phyloP scores from a whole-genome alignment of 30 jellyfish, hydroid and myxozoan genomes.

The Calvadosia cruxmelitensis region DNA sequence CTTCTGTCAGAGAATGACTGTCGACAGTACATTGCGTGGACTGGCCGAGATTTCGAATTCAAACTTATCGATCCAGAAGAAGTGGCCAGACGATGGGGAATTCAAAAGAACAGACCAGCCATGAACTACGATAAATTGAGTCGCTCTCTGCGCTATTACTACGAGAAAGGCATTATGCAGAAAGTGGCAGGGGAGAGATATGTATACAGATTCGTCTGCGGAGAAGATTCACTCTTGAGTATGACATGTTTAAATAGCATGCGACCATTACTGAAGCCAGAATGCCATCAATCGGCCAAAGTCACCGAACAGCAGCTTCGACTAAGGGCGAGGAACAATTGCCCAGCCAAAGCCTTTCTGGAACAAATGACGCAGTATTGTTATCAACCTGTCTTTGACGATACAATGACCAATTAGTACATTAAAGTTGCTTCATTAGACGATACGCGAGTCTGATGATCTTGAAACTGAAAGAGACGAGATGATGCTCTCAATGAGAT shows the following conservation, averaged over 20 bases:
- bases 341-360: slow-evolving; percentile 42
- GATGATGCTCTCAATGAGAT: too few species aligned
- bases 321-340: slow-evolving; percentile 50
- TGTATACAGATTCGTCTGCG: slow-evolving; percentile 90
- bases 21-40: slow-evolving; percentile 92
- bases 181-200: slow-evolving; percentile 97
- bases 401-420: not conserved
- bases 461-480: too few species aligned
- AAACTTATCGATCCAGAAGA: slow-evolving; percentile 95
- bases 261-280: slow-evolving; percentile 93
- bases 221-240: slow-evolving; percentile 82
- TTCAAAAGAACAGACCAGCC: slow-evolving; percentile 95
- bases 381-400: slow-evolving; percentile 23
- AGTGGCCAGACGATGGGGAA: slow-evolving; percentile 99
- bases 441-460: too few species aligned
- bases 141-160: slow-evolving; percentile 84
- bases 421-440: too few species aligned
- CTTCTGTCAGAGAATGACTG: slow-evolving; percentile 89
- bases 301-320: slow-evolving; percentile 78
- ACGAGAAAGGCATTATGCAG: slow-evolving; percentile 96
- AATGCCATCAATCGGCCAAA: slow-evolving; percentile 86
- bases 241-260: slow-evolving; percentile 89
- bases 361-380: slow-evolving; percentile 30
- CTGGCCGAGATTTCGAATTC: slow-evolving; percentile 95
- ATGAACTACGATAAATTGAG: slow-evolving; percentile 95